These are phyloP conservation scores for Nesidiocoris tenuis DNA, from an alignment of 2,888 invertebrate species.

Conservation along the genomic window DNA sequence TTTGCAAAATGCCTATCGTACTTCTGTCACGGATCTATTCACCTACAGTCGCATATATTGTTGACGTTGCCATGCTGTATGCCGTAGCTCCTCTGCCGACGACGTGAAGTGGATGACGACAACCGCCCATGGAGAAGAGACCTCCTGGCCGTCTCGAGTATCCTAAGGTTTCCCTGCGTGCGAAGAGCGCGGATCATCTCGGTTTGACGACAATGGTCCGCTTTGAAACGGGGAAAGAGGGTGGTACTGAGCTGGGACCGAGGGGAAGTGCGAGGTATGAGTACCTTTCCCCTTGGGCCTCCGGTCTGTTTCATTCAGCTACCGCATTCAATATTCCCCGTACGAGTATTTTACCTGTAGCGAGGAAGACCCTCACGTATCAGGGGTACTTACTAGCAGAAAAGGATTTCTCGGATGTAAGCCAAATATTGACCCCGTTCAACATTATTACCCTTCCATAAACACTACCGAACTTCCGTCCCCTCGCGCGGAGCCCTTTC, in stretches of 20 bases:
- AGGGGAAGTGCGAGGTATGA: background rate
- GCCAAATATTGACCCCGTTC: conserved; percentile 38
- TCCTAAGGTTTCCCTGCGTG: too few species aligned
- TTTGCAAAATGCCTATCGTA: too few species aligned
- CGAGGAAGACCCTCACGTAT: background rate
- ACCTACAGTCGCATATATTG: too few species aligned
- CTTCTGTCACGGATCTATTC: too few species aligned
- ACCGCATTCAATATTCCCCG: background rate
- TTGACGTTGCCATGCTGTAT: too few species aligned
- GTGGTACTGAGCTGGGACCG: background rate
- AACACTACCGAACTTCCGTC: conserved; percentile 29
- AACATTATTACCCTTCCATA: conserved; percentile 41
- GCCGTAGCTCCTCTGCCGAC: too few species aligned
- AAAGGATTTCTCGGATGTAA: conserved; percentile 23
- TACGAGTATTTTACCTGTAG: too few species aligned
- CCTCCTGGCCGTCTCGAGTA: too few species aligned
- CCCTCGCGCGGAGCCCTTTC: background rate
- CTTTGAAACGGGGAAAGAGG: background rate
- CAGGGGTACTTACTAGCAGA: conserved; percentile 12
- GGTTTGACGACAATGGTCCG: too few species aligned
- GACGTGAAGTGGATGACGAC: too few species aligned
- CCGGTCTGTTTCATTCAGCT: background rate
- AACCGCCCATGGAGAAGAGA: too few species aligned
- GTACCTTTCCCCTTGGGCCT: background rate
- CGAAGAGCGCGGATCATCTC: too few species aligned